Base-by-base conservation (phyloP, 2,888 invertebrate genomes). In the Gnatocerus cornutus region DNA sequence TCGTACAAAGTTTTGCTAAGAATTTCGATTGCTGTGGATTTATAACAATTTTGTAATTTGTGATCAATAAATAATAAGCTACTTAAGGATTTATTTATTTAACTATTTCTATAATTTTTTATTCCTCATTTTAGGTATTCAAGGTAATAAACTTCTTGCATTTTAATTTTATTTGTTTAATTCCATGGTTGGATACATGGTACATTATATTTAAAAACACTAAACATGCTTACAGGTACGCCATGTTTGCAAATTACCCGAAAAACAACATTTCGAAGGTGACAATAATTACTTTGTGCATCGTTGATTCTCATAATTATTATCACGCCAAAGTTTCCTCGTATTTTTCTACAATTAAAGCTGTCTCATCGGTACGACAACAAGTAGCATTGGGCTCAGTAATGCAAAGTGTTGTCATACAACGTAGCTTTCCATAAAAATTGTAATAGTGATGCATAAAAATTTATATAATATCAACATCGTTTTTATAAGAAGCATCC, bases 311-410 rank as follows among this genome's bases (percentile, higher is more conserved):
- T 12, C 45, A n/a, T 45, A 63, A 59, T 68, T 59, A 71, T 64
- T 30, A 41, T 67, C 62, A 63, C 50, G 58, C 55, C n/a, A 62
- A 7, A 33, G 62, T 66, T 46, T 67, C 13, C 1, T 21, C 21
- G 21, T 13, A 41, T 12, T 74, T 77, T 79, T 79, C 71, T 79
- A 79, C 76, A 77, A 69, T 74, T 79, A 76, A 79, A 80, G 74
- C 76, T 79, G 69, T 77, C 78, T 72, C 78, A 77, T 76, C 79
- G 9, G 77, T 74, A 71, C 73, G 75, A 74, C 73, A 68, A 73
- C 72, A 76, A 63, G 65, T 73, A 74, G 71, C 78, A 76, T 74
- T 73, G 78, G 77, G 77, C 78, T 79, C 77, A 77, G 67, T 69
- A 72, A 71, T 72, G 73, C 71, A 67, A 65, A 52, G 62, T 66